Conservation (phyloP, 2,797 vertebrate genomes). For the Macrochelys suwanniensis region DNA sequence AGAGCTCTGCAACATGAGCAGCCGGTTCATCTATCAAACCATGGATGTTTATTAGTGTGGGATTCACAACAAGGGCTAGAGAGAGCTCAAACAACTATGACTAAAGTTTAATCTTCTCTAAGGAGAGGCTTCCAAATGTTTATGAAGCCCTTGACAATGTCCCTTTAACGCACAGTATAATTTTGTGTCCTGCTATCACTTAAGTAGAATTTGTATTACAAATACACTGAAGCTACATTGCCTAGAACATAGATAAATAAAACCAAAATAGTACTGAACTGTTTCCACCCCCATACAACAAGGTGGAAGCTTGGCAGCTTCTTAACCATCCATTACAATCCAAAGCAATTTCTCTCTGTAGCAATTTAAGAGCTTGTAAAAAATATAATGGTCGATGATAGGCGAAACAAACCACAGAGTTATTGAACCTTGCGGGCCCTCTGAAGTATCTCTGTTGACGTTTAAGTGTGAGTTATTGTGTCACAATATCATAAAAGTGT, state of each 20-base stretch:
- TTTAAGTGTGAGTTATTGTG: slow-evolving; percentile 73
- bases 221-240: slow-evolving; percentile 55
- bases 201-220: slow-evolving; percentile 57
- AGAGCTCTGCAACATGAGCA: background rate
- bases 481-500: slow-evolving; percentile 72
- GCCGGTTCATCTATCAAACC: background rate
- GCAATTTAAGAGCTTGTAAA: slow-evolving; percentile 77
- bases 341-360: slow-evolving; percentile 65
- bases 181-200: slow-evolving; percentile 59
- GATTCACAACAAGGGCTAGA: background rate
- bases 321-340: slow-evolving; percentile 71
- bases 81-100: background rate
- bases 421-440: slow-evolving; percentile 73
- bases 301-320: slow-evolving; percentile 59
- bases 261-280: slow-evolving; percentile 71
- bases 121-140: background rate
- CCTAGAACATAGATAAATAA: slow-evolving; percentile 72
- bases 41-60: background rate
- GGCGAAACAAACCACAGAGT: slow-evolving; percentile 75
- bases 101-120: slow-evolving; percentile 10
- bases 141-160: background rate
- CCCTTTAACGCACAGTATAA: slow-evolving; percentile 22
- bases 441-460: slow-evolving; percentile 71
- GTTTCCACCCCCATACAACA: slow-evolving; percentile 40
- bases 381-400: slow-evolving; percentile 72